These are phyloP conservation scores for Bergia puertoricense DNA, from an alignment of 92 coral and sea anemone species.

Conservation along the genomic window DNA sequence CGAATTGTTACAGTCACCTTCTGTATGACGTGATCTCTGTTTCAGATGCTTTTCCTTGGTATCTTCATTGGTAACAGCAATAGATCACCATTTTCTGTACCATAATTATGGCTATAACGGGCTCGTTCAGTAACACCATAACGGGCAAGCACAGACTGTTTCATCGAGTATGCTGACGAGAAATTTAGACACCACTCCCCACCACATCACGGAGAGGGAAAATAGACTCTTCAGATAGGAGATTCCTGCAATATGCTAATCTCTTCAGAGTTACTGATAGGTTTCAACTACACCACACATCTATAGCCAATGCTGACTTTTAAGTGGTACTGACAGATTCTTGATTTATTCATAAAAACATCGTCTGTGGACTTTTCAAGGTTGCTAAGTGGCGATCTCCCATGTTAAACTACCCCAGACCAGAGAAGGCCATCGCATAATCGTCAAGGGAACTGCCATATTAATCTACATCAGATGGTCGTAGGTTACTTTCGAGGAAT, in stretches of 20 bases:
- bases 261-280: neutral
- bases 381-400: neutral
- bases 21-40: neutral
- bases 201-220: neutral
- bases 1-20: neutral
- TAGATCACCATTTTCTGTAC: neutral
- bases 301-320: neutral
- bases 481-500: neutral
- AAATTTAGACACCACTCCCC: neutral
- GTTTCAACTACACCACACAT: neutral
- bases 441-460: neutral
- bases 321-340: neutral
- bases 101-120: neutral
- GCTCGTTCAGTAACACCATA: neutral
- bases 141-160: neutral
- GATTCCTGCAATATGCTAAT: neutral
- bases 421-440: neutral
- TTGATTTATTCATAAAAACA: neutral
- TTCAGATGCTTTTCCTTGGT: neutral
- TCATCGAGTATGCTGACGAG: neutral
- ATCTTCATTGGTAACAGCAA: no score
- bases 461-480: neutral
- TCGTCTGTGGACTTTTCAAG: neutral
- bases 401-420: neutral
- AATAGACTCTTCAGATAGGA: neutral